Conservation (phyloP, 2,113 vertebrate genomes). For the Corvus hawaiiensis region DNA sequence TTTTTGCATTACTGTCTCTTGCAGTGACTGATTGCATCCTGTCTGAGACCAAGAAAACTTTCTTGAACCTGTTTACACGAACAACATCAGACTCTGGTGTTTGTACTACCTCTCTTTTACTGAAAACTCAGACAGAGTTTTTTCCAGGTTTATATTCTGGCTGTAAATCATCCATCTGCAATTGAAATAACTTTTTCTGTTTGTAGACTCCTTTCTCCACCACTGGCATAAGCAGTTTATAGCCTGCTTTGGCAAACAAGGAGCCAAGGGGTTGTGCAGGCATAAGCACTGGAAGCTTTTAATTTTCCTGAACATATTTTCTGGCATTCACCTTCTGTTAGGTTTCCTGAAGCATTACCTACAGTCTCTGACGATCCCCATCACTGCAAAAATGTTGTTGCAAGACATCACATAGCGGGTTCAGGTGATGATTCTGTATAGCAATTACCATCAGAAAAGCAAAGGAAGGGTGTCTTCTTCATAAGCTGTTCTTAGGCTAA, state of each 20-base stretch:
- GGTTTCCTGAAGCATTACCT: not conserved
- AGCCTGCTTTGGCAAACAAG: not conserved
- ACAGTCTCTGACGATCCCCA: not conserved
- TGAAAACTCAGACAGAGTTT: not conserved
- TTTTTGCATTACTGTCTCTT: not conserved
- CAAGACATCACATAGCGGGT: accelerated
- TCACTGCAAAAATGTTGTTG: not conserved
- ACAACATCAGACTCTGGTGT: not conserved
- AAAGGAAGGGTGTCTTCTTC: not conserved
- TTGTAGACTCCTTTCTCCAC: not conserved
- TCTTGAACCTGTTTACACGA: not conserved
- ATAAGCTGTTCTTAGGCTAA: not conserved
- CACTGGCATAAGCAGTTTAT: not conserved
- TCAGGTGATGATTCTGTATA: not conserved
- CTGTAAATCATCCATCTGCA: not conserved
- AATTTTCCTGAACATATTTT: not conserved
- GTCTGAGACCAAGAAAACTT: not conserved
- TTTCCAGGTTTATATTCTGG: not conserved
- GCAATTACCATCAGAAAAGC: not conserved
- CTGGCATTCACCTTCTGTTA: not conserved
- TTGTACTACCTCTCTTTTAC: not conserved
- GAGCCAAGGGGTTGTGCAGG: accelerated
- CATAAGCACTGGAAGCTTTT: not conserved
- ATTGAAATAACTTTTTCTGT: not conserved
- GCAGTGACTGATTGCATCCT: not conserved